Conservation (phyloP, 2,113 vertebrate genomes). For the Probosciger aterrimus region DNA sequence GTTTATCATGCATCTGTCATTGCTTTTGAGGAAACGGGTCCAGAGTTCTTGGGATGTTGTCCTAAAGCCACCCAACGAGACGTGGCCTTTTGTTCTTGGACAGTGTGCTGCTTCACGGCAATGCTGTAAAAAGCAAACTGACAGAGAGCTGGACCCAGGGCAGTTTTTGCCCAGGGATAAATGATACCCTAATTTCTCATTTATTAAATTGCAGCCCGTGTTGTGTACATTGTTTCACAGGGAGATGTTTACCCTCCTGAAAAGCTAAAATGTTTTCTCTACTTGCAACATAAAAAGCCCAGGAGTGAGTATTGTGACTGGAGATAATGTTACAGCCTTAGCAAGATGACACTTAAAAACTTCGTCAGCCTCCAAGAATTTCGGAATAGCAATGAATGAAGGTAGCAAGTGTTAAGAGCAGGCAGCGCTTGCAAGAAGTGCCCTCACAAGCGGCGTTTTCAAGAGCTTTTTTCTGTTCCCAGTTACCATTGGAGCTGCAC, state of each 20-base stretch:
- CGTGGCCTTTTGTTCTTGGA: neutral
- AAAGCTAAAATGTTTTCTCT: constrained; percentile 10
- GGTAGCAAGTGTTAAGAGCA: neutral
- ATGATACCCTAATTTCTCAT: neutral
- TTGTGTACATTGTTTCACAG: neutral
- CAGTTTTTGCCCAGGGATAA: rapidly evolving
- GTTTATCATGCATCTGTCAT: neutral
- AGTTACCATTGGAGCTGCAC: neutral
- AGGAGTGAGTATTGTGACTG: neutral
- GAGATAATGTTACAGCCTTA: constrained; percentile 6
- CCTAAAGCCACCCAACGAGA: neutral
- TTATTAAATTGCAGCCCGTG: neutral
- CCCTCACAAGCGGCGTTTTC: neutral
- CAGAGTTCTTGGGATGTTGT: neutral
- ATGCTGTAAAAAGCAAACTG: neutral
- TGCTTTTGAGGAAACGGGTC: neutral
- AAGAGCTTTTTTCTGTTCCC: neutral
- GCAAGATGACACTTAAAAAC: neutral
- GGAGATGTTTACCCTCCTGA: neutral
- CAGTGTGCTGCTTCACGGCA: neutral
- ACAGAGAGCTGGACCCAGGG: rapidly evolving
- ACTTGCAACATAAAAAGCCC: neutral
- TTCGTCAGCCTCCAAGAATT: constrained; percentile 10
- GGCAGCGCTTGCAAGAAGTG: neutral
- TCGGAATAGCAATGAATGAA: neutral